Conservation (phyloP, 2,797 vertebrate genomes). For the Macropus fuliginosus region DNA sequence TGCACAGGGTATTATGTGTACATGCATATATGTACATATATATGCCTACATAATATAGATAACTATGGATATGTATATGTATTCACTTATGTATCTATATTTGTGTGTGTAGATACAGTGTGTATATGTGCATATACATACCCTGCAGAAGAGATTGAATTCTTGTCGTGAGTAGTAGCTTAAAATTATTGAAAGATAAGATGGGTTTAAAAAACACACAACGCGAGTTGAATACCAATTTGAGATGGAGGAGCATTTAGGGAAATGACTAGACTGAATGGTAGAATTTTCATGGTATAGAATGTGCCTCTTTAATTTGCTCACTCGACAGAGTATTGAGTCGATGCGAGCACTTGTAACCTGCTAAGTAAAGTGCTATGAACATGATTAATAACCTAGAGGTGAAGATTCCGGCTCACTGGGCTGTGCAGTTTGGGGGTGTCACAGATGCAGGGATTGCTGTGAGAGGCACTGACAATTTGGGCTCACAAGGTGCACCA, state of each 20-base stretch:
- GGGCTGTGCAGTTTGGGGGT: conserved; percentile 37
- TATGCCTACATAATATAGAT: not conserved
- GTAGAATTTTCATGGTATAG: conserved; percentile 33
- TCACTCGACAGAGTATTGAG: not conserved
- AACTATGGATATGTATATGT: not conserved
- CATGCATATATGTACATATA: not conserved
- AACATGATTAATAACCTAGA: conserved; percentile 56
- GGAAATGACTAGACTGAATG: conserved; percentile 24
- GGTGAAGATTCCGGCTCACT: conserved; percentile 16
- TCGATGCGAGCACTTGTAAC: conserved; percentile 31
- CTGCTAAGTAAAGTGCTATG: conserved; percentile 18
- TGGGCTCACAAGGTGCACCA: conserved; percentile 57
- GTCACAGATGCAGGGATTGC: conserved; percentile 51
- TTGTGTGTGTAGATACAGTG: not conserved
- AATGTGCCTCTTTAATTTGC: conserved; percentile 63
- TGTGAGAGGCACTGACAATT: conserved; percentile 49
- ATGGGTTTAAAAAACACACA: conserved; percentile 56
- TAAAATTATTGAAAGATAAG: conserved; percentile 69
- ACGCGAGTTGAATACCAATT: conserved; percentile 62
- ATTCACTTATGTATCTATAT: not conserved
- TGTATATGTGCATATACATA: conserved; percentile 56
- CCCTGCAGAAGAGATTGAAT: conserved; percentile 53
- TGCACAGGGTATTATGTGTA: not conserved
- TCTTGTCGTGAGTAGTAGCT: conserved; percentile 62
- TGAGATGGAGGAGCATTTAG: conserved; percentile 43